A percentile compares a stretch with the other conserved stretches of the same genome.
These are phyloP conservation scores for Tetramorium alpestre DNA, from an alignment of 1,140 invertebrate genomes.

Conservation along the genomic window DNA sequence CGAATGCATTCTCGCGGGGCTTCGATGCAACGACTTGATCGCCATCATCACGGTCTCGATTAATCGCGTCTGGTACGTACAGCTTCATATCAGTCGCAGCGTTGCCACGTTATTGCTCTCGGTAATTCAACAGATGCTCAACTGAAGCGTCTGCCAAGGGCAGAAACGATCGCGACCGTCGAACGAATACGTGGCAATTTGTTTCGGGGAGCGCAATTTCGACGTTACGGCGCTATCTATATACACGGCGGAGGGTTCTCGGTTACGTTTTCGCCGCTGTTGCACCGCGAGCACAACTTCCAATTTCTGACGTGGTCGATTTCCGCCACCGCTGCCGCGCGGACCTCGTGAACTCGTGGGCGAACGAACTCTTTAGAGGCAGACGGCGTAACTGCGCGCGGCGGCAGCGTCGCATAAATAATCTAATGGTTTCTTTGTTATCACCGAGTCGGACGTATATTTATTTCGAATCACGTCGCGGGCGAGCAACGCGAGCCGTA, in stretches of 20 bases:
- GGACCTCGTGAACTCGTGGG: neutral
- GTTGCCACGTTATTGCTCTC: slow-evolving; percentile 41
- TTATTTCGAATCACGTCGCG: slow-evolving; percentile 46
- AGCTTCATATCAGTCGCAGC: slow-evolving; percentile 48
- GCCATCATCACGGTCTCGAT: slow-evolving; percentile 34
- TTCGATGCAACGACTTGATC: slow-evolving; percentile 9
- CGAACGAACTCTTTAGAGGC: slow-evolving; percentile 18
- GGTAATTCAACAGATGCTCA: slow-evolving; percentile 48
- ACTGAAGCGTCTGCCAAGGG: slow-evolving; percentile 43
- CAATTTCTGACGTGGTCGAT: slow-evolving; percentile 10
- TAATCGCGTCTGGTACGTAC: slow-evolving; percentile 40
- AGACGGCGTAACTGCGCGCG: neutral
- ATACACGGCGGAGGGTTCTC: neutral
- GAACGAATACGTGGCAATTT: neutral
- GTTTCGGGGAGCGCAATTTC: neutral
- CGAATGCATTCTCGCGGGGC: neutral
- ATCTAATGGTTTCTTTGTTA: slow-evolving; percentile 44
- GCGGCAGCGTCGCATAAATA: slow-evolving; percentile 15
- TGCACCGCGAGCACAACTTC: neutral
- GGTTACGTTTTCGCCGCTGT: neutral
- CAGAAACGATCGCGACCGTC: slow-evolving; percentile 19
- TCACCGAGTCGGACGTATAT: neutral
- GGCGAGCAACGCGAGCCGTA: neutral
- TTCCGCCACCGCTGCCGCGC: neutral
- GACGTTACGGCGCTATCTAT: neutral